Percentiles rank a stretch among this genome's conserved stretches.
Evolutionary conservation across 2,797 vertebrate genomes (phyloP).

Genomic region (Poeciliopsis turneri): DNA sequence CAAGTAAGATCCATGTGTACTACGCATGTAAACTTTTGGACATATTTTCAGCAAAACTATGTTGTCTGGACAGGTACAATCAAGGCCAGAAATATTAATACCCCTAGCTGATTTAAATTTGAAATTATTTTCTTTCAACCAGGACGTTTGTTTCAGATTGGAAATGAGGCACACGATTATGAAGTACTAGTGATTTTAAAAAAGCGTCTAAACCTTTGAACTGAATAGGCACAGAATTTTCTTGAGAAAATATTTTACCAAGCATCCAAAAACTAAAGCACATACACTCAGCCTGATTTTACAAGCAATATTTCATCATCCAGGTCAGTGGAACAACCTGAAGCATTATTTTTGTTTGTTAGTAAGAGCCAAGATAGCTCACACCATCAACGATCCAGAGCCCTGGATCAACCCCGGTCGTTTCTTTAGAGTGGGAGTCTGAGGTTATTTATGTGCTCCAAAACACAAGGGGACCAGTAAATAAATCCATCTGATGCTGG

Average conservation of each 20-base stretch:
- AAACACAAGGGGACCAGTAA: conserved; percentile 52
- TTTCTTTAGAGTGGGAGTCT: conserved; percentile 44
- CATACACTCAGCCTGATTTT: conserved; percentile 10
- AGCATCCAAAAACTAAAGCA: background rate
- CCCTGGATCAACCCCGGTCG: conserved; percentile 64
- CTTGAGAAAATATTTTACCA: background rate
- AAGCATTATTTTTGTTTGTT: conserved; percentile 41
- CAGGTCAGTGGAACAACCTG: conserved; percentile 21
- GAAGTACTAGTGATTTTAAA: background rate
- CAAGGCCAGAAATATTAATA: background rate
- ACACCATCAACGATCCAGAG: conserved; percentile 46
- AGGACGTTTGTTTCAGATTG: background rate
- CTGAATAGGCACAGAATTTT: background rate
- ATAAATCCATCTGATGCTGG: conserved; percentile 67
- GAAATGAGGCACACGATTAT: background rate
- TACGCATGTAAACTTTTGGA: background rate
- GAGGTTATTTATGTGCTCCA: conserved; percentile 65
- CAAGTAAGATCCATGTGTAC: background rate
- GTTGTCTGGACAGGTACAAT: background rate
- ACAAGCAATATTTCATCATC: conserved; percentile 35
- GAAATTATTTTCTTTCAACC: background rate
- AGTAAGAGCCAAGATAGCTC: conserved; percentile 52
- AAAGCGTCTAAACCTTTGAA: background rate
- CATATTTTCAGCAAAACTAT: background rate
- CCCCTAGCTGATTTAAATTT: background rate